Evolutionary conservation across 1,140 invertebrate species (phyloP).

Genomic region (Papilio dardanus): DNA sequence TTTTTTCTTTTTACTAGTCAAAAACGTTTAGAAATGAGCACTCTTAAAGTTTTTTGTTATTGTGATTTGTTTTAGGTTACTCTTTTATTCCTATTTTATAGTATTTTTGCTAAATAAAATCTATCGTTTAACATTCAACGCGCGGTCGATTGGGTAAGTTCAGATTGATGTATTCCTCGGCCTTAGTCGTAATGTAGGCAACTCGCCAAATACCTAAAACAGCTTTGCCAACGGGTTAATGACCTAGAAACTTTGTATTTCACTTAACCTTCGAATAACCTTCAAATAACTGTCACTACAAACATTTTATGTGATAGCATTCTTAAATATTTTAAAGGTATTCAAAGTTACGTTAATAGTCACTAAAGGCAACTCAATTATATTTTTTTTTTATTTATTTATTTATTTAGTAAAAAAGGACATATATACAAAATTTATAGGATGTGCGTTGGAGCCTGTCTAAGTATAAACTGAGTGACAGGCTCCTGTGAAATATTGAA

Average conservation of each 20-base stretch:
- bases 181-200: conserved; percentile 24
- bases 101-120: background rate
- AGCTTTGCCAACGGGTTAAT: conserved; percentile 21
- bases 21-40: no score
- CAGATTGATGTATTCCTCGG: conserved; percentile 7
- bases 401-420: no score
- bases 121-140: background rate
- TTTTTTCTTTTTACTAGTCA: background rate
- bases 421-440: no score
- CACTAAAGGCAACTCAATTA: no score
- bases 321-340: background rate
- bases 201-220: conserved; percentile 23
- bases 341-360: no score
- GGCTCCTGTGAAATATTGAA: no score
- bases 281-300: background rate
- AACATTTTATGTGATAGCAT: background rate
- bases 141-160: conserved; percentile 26
- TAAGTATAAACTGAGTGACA: no score
- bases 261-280: background rate
- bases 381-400: no score
- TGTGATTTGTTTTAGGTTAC: background rate
- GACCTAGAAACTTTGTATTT: conserved; percentile 15
- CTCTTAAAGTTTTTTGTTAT: no score
- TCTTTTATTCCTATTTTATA: background rate
- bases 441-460: no score